Conservation (phyloP, 2,113 vertebrate species). For the Dicrurus megarhynchus region DNA sequence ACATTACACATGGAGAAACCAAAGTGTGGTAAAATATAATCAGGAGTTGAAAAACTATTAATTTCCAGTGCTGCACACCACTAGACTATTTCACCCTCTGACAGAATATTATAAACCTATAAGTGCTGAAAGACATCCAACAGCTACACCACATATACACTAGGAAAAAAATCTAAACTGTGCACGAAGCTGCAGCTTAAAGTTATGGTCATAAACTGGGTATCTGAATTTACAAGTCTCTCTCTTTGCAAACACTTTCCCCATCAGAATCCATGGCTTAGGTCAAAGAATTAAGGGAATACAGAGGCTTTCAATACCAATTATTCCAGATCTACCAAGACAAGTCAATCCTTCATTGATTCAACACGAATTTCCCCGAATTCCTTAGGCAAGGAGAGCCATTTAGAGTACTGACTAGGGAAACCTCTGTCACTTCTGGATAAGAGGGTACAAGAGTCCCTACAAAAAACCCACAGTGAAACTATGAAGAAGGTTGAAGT, state of each 20-base stretch:
- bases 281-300: neutral
- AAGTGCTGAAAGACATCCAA: neutral
- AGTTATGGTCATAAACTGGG: neutral
- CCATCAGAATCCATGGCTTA: neutral
- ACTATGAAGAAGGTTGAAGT: neutral
- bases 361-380: neutral
- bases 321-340: neutral
- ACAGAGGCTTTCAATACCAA: neutral
- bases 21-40: neutral
- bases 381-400: neutral
- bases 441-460: neutral
- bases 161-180: neutral
- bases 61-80: neutral
- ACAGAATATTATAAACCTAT: neutral
- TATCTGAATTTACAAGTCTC: neutral
- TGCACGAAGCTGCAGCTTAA: neutral
- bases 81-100: neutral
- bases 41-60: neutral
- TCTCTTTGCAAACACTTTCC: neutral
- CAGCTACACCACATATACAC: neutral
- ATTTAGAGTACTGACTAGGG: fast-evolving
- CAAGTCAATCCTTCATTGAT: neutral
- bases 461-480: neutral
- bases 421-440: neutral
- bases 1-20: neutral